phyloP scores from a whole-genome alignment of 2,113 vertebrate genomes.

The Recurvirostra avosetta region DNA sequence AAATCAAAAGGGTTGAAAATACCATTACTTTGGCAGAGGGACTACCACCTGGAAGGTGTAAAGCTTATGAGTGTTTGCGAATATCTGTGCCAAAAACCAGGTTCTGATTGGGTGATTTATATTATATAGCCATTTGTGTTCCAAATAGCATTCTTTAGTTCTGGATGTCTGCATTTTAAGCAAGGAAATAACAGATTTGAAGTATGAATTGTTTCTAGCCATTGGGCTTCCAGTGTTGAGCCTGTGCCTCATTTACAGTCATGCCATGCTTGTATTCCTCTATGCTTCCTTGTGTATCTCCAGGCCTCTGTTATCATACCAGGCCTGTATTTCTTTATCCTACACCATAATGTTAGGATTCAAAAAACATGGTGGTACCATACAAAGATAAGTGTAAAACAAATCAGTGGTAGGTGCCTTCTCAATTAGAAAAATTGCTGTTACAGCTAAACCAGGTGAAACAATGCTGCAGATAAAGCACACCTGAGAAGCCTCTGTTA shows the following conservation, averaged over 20 bases:
- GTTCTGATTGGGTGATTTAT: neutral
- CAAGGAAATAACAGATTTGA: neutral
- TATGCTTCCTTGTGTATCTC: rapidly evolving
- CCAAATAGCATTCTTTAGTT: neutral
- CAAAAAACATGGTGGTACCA: neutral
- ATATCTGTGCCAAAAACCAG: neutral
- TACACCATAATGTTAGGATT: neutral
- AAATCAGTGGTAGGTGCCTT: neutral
- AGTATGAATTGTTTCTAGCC: neutral
- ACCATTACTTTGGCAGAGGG: neutral
- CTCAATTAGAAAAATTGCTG: neutral
- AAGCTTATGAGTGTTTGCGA: neutral
- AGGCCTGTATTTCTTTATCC: neutral
- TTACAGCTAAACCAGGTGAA: neutral
- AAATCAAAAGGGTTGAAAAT: neutral
- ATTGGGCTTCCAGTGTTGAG: neutral
- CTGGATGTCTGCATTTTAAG: neutral
- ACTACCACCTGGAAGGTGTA: neutral
- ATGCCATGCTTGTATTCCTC: neutral
- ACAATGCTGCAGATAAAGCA: neutral
- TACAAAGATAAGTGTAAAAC: neutral
- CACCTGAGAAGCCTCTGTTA: neutral
- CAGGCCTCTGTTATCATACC: neutral
- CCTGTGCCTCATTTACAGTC: neutral
- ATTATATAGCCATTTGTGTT: neutral